Percentiles rank a stretch among this genome's conserved stretches.
Conservation (phyloP, 2,888 invertebrate species). For the Dynastes tityus region DNA sequence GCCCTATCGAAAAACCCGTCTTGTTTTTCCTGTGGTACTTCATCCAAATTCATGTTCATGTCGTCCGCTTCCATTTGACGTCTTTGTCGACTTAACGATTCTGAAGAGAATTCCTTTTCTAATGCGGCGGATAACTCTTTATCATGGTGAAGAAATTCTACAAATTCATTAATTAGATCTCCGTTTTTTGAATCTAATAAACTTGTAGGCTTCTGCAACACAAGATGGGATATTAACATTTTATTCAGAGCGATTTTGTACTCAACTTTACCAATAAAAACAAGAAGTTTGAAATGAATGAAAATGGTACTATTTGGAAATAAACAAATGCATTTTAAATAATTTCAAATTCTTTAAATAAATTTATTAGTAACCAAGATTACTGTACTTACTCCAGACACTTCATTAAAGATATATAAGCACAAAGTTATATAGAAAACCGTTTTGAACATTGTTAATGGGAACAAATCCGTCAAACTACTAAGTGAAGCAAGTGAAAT, state of each 20-base stretch:
- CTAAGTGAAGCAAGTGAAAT: slow-evolving; percentile 16
- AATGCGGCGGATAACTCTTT: slow-evolving; percentile 58
- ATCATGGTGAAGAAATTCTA: slow-evolving; percentile 66
- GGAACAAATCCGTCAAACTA: background rate
- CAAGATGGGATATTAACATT: background rate
- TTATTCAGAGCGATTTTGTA: background rate
- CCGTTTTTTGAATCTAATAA: slow-evolving; percentile 42
- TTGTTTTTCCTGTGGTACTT: slow-evolving; percentile 52
- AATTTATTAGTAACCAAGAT: no score
- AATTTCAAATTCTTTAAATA: no score
- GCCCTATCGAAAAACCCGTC: slow-evolving; percentile 69
- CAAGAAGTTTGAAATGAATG: no score
- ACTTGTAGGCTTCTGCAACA: slow-evolving; percentile 38
- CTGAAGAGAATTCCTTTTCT: slow-evolving; percentile 34
- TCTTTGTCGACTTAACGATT: slow-evolving; percentile 52
- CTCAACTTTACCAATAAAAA: no score
- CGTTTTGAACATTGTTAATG: slow-evolving; percentile 27
- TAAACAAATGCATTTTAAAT: no score
- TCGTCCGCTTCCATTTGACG: slow-evolving; percentile 55
- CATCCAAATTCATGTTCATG: slow-evolving; percentile 52
- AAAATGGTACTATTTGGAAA: no score
- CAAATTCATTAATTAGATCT: slow-evolving; percentile 63
- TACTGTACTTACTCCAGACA: slow-evolving; percentile 17
- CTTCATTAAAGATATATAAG: slow-evolving; percentile 32
- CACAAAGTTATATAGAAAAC: slow-evolving; percentile 33